Conservation (phyloP, 2,797 vertebrate genomes). For the Clarias fuscus region DNA sequence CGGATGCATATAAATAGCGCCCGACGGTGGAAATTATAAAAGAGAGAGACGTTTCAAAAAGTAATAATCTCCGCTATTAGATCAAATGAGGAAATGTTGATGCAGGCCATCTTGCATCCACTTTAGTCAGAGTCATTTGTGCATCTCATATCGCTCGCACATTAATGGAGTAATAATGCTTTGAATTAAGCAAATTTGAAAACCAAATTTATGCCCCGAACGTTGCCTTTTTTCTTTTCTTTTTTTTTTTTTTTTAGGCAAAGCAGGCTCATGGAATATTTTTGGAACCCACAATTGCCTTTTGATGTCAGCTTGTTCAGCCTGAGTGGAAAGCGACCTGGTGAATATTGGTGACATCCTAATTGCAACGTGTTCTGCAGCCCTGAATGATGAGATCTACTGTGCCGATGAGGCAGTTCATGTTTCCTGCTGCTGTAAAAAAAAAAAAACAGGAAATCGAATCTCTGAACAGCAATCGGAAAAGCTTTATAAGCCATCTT, state of each 20-base stretch:
- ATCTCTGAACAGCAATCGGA: neutral
- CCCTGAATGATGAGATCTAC: neutral
- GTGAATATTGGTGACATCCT: slow-evolving; percentile 12
- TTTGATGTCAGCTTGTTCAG: slow-evolving; percentile 12
- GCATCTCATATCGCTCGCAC: slow-evolving; percentile 12
- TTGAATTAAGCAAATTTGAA: slow-evolving; percentile 21
- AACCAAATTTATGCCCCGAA: slow-evolving; percentile 5
- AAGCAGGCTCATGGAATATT: neutral
- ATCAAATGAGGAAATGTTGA: slow-evolving; percentile 26
- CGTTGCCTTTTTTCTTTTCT: too few relatives aligned
- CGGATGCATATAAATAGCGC: slow-evolving; percentile 4
- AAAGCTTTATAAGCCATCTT: neutral
- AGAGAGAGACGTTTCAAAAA: neutral
- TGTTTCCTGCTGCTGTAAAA: slow-evolving; percentile 11
- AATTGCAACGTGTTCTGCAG: neutral
- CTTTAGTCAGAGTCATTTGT: slow-evolving; percentile 25
- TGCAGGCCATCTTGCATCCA: slow-evolving; percentile 15
- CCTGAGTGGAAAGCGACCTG: neutral
- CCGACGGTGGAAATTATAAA: slow-evolving; percentile 5
- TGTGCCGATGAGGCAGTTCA: neutral
- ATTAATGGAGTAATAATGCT: slow-evolving; percentile 32
- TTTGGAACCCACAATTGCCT: slow-evolving; percentile 1
- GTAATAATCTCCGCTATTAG: slow-evolving; percentile 2
- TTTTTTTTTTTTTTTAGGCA: too few relatives aligned
- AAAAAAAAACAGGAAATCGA: slow-evolving; percentile 6